Conservation (phyloP, 2,113 vertebrate genomes). For the Forbesichthys papilliferus region DNA sequence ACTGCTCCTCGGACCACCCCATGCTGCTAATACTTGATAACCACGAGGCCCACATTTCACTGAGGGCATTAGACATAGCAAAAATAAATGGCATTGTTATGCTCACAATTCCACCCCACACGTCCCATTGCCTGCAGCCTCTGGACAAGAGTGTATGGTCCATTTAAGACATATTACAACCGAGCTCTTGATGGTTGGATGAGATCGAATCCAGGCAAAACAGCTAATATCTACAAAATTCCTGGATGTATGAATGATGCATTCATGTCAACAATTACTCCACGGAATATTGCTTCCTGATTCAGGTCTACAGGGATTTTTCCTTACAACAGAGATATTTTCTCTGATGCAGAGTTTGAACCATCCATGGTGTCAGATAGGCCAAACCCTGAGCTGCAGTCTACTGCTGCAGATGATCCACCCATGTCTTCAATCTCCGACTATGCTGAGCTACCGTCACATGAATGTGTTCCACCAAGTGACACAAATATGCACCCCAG, state of each 20-base stretch:
- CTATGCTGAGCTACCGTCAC: neutral
- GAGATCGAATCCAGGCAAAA: constrained; percentile 2
- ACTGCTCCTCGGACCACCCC: constrained; percentile 19
- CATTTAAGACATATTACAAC: constrained; percentile 23
- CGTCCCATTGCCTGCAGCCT: constrained; percentile 11
- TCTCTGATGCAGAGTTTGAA: constrained; percentile 31
- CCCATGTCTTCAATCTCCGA: no score
- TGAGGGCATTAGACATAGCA: constrained; percentile 5
- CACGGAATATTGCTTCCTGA: constrained; percentile 22
- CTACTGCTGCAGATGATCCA: neutral
- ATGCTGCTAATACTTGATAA: constrained; percentile 36
- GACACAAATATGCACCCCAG: constrained; percentile 9
- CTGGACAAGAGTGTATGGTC: constrained; percentile 11
- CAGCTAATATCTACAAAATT: constrained; percentile 23
- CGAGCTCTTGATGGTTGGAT: constrained; percentile 10
- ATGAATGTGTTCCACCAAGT: constrained; percentile 14
- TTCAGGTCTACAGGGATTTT: constrained; percentile 36
- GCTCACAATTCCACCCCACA: constrained; percentile 31
- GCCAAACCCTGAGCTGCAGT: constrained; percentile 21
- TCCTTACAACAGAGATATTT: constrained; percentile 25
- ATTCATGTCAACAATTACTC: neutral
- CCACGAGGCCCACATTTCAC: neutral
- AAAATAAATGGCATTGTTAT: constrained; percentile 34
- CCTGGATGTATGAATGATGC: constrained; percentile 7
- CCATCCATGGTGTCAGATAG: constrained; percentile 32